Base-by-base conservation (phyloP, 2,797 vertebrate genomes). In the Melanogrammus aeglefinus region DNA sequence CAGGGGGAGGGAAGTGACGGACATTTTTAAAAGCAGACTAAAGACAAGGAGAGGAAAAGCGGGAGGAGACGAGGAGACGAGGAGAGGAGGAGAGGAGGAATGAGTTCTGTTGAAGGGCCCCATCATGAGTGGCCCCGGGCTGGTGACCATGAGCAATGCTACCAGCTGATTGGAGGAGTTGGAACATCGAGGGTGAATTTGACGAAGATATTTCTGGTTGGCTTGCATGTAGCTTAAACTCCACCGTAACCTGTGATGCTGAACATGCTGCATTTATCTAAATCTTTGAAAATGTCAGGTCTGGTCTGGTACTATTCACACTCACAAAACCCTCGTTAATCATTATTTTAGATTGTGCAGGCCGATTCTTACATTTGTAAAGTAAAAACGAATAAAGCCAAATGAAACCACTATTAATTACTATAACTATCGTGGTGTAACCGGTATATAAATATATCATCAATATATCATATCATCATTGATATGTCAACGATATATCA, bases 21-120 rank as follows among this genome's bases (percentile, higher is more conserved):
- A 71, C 44, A 80, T 41, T 85, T 84, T 76, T 74, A 33, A 38
- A 78, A 77, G 79, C 39, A 74, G 44, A 33, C 44, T n/a, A 79
- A 21, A 31, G 71, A 33, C 27, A 18, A 21, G 71, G 27, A 33
- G 71, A 7, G 29, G 71, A 18, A 24, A 31, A 3, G 27, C 0
- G 24, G 24, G 27, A 74, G 66, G 66, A 29, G n/a, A 57, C 1
- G 0, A 51, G 36, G 66, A 13, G 72, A 66, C 18, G 29, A 44
- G 36, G 14, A 51, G 16, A 57, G 16, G 47, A 71, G 69, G 14
- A 73, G 29, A 33, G 21, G 16, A 7, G 31, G 31, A 35, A 72
- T 6, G 3, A 21, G 35, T 4, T 21, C 47, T 57, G 47, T 57
- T 3, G 2, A 14, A 35, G 33, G 18, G 57, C 7, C 47, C 3